Conservation (phyloP, 2,888 invertebrate genomes). For the Dasypogon diadema region DNA sequence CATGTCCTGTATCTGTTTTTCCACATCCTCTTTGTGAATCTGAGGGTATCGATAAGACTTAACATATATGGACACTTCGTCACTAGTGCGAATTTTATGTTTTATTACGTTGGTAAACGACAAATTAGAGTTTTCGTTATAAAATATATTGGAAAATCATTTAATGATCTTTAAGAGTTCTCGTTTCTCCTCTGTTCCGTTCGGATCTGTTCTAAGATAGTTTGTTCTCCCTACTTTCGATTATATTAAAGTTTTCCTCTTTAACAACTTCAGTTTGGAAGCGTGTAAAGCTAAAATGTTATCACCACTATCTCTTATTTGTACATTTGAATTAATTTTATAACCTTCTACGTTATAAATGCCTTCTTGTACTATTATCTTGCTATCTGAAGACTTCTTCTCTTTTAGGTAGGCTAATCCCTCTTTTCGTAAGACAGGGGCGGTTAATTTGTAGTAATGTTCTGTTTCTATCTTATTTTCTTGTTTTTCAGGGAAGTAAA, state of each 20-base stretch:
- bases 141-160: not conserved
- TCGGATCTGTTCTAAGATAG: not conserved
- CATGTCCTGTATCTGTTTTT: too few species aligned
- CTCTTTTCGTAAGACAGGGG: not conserved
- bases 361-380: slow-evolving; percentile 5
- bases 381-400: slow-evolving; percentile 4
- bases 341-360: slow-evolving; percentile 5
- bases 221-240: not conserved
- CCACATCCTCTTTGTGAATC: not conserved
- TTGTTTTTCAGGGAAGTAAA: not conserved
- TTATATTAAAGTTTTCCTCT: not conserved
- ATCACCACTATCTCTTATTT: not conserved
- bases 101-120: not conserved
- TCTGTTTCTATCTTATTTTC: not conserved
- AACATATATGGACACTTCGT: not conserved
- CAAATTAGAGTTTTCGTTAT: not conserved
- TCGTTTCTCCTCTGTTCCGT: not conserved
- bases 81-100: not conserved
- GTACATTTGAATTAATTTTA: not conserved
- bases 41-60: not conserved
- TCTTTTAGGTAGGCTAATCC: slow-evolving; percentile 3
- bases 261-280: not conserved
- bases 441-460: not conserved
- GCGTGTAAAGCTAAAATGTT: not conserved
- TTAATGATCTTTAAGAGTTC: not conserved